Evolutionary conservation across 2,113 vertebrate genomes (phyloP).

Genomic region (Nanorana parkeri): DNA sequence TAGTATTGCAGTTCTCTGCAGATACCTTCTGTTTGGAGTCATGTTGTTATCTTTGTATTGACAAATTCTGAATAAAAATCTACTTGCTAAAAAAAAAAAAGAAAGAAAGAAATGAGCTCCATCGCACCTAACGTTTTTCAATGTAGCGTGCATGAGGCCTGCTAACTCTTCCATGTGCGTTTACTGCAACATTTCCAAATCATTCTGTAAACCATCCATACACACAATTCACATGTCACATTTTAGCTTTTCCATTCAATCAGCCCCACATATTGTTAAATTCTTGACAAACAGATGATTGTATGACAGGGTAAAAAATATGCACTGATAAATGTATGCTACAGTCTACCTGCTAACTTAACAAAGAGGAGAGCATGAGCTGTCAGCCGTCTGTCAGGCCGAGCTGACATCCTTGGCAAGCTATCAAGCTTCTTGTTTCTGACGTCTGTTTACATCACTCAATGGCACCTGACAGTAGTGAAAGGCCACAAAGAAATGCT

Average conservation of each 20-base stretch:
- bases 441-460: constrained; percentile 91
- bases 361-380: constrained; percentile 72
- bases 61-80: too few relatives aligned
- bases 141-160: too few relatives aligned
- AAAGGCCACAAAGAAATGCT: constrained; percentile 97
- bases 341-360: constrained; percentile 59
- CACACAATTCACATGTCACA: background rate
- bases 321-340: constrained; percentile 3
- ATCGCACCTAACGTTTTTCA: too few relatives aligned
- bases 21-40: too few relatives aligned
- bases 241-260: background rate
- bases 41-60: too few relatives aligned
- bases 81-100: too few relatives aligned
- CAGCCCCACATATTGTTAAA: background rate
- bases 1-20: too few relatives aligned
- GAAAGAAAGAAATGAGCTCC: too few relatives aligned
- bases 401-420: constrained; percentile 75
- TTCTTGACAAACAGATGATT: constrained; percentile 17
- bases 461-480: constrained; percentile 90
- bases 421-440: constrained; percentile 94
- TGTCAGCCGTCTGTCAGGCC: constrained; percentile 74
- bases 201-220: background rate
- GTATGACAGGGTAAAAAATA: background rate
- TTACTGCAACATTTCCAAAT: too few relatives aligned
- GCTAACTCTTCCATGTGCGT: too few relatives aligned